A percentile compares a stretch with the other conserved stretches of the same genome.
These are phyloP conservation scores for Melopsittacus undulatus DNA, from an alignment of 2,797 vertebrate genomes.

Conservation along the genomic window DNA sequence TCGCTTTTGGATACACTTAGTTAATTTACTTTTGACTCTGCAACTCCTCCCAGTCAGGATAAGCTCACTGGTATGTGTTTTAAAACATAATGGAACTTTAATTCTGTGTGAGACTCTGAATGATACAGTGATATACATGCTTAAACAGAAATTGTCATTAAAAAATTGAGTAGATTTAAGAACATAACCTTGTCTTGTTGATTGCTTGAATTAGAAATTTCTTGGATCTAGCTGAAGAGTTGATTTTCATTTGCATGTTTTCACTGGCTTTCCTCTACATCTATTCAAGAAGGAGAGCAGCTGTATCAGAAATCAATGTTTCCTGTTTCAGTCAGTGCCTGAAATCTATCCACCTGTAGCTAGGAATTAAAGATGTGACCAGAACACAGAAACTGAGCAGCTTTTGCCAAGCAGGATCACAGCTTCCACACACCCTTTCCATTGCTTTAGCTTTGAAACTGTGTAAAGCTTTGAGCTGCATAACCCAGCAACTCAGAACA, in stretches of 20 bases:
- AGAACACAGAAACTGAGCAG: neutral
- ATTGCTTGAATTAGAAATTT: neutral
- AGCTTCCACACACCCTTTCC: neutral
- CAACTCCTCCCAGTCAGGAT: neutral
- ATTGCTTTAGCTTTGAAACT: neutral
- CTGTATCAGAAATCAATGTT: neutral
- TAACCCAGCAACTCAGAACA: neutral
- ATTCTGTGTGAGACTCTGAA: neutral
- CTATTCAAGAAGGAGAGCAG: neutral
- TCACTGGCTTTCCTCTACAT: neutral
- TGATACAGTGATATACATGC: neutral
- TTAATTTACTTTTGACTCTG: neutral
- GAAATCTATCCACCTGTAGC: neutral
- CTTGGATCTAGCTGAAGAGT: neutral
- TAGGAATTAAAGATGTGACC: neutral
- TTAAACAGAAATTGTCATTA: neutral
- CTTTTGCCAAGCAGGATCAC: neutral
- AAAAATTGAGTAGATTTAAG: neutral
- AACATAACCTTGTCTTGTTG: neutral
- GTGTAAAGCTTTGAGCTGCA: neutral
- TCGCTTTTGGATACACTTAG: neutral
- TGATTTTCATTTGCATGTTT: neutral
- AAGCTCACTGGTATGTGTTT: neutral
- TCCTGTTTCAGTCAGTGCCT: neutral
- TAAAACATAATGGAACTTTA: neutral